Percentiles rank a stretch among this genome's conserved stretches.
These are phyloP conservation scores for Tanaodytes sp. DNA, from an alignment of 2,888 invertebrate genomes.

Conservation along the genomic window DNA sequence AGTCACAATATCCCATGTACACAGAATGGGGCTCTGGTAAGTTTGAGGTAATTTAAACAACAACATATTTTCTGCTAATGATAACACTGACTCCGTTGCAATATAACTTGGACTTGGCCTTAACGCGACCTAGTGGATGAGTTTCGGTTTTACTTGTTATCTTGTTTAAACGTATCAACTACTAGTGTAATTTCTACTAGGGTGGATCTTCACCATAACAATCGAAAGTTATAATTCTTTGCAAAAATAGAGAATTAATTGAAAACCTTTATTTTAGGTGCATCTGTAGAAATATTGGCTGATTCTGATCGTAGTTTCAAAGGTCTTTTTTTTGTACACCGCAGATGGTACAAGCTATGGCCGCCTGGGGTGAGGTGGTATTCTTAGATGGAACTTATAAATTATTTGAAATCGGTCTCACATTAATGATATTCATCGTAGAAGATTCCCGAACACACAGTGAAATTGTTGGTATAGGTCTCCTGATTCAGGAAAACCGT, in stretches of 20 bases:
- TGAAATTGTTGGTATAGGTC: slow-evolving; percentile 18
- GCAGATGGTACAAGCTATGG: slow-evolving; percentile 9
- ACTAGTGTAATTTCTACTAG: no score
- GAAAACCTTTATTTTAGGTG: slow-evolving; percentile 9
- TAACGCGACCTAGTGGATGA: no score
- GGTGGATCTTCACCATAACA: no score
- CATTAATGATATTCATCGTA: slow-evolving; percentile 21
- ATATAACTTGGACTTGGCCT: no score
- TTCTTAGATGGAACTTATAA: slow-evolving; percentile 33
- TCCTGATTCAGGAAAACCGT: slow-evolving; percentile 22
- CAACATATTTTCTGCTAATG: no score
- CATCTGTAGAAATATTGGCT: slow-evolving; percentile 6
- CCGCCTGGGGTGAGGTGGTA: slow-evolving; percentile 10
- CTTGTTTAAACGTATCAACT: no score
- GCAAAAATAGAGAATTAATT: not conserved
- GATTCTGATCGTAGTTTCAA: slow-evolving; percentile 1
- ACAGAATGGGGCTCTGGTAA: no score
- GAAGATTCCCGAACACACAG: slow-evolving; percentile 14
- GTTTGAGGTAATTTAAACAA: no score
- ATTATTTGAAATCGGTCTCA: slow-evolving; percentile 6
- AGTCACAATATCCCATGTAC: no score
- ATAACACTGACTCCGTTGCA: no score
- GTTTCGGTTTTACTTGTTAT: no score
- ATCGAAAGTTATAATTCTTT: no score
- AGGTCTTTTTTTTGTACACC: slow-evolving; percentile 25